Evolutionary conservation across 2,888 invertebrate species (phyloP).

Genomic region (Camponotus fellah): DNA sequence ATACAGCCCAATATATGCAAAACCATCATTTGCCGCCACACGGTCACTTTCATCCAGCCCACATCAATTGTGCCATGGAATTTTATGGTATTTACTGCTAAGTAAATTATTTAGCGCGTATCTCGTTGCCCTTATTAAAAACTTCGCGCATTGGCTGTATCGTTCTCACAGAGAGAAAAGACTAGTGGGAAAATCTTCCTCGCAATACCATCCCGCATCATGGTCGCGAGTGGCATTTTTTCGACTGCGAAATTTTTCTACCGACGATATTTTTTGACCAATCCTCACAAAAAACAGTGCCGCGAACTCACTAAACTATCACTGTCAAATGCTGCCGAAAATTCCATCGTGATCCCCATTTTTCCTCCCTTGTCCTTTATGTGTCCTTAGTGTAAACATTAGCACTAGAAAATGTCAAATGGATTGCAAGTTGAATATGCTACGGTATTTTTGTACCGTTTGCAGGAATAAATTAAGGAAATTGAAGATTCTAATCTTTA

Average conservation of each 20-base stretch:
- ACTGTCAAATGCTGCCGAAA: constrained; percentile 69
- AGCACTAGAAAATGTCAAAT: constrained; percentile 47
- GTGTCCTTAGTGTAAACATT: constrained; percentile 32
- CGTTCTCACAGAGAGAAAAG: constrained; percentile 25
- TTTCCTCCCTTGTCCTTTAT: constrained; percentile 26
- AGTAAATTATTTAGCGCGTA: constrained; percentile 55
- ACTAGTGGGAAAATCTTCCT: constrained; percentile 18
- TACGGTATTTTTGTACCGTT: constrained; percentile 72
- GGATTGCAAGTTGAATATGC: constrained; percentile 74
- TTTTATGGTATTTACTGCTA: constrained; percentile 85
- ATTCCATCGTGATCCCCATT: constrained; percentile 41
- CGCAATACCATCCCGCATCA: constrained; percentile 17
- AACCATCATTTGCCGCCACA: constrained; percentile 82
- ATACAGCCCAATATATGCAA: constrained; percentile 83
- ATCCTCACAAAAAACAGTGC: constrained; percentile 54
- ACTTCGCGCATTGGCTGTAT: constrained; percentile 29
- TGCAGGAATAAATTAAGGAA: constrained; percentile 40
- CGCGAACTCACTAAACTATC: constrained; percentile 58
- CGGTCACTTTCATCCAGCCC: constrained; percentile 84
- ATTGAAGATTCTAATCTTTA: constrained; percentile 56
- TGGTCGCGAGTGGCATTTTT: constrained; percentile 23
- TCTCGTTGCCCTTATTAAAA: constrained; percentile 20
- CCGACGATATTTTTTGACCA: constrained; percentile 37
- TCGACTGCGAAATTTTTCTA: constrained; percentile 53
- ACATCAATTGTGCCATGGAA: constrained; percentile 85